Evolutionary conservation across 2,113 vertebrate genomes (phyloP), one percentile per base, ranked within the genome.

Genomic region (Glareola pratincola): DNA sequence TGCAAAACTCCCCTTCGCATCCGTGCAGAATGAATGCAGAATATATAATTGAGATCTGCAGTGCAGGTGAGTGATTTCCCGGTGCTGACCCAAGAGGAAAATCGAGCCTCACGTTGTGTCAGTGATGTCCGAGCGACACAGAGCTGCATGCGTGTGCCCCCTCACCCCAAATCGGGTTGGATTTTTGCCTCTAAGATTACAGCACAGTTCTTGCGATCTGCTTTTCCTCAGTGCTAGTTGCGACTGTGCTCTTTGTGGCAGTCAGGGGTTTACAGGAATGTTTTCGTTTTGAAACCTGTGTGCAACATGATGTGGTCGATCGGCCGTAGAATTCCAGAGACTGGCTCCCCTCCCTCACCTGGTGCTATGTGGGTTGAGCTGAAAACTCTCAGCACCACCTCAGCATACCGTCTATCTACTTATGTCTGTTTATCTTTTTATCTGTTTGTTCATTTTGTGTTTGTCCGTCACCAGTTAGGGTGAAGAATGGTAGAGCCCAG

Each of bases 31-130:
- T 95, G 85, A 95, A 85, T 75, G 77, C 85, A 90, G 94, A 95
- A 96, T 96, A 64, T 85, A 57, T 93, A 95, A 94, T 88, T 89
- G 87, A 94, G 88, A 94, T 93, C 95, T 96, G 91, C 94, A 91
- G 88, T 87, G 91, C 94, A 94, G 95, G 94, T 96, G 95, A 94
- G 57, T 88, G 88, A 91, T 96, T 95, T 85, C 74, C 84, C 26
- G 48, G n/a, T 69, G 74, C 74, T 90, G 92, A 85, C 54, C 92
- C 88, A 64, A 56, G 84, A 96, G 41, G n/a, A 96, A 91, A 93
- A 91, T 21, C 0, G 1, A 90, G 54, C 29, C 50, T 88, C 32
- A 18, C 66, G 14, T 85, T 0, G 0, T 79, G 89, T 87, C 69
- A 87, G 62, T 1, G 8, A 36, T 79, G 82, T 83, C 63, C 1